A percentile compares a stretch with the other conserved stretches of the same genome.
Evolutionary conservation across 2,113 vertebrate genomes (phyloP).

Genomic region (Hippoglossus stenolepis): DNA sequence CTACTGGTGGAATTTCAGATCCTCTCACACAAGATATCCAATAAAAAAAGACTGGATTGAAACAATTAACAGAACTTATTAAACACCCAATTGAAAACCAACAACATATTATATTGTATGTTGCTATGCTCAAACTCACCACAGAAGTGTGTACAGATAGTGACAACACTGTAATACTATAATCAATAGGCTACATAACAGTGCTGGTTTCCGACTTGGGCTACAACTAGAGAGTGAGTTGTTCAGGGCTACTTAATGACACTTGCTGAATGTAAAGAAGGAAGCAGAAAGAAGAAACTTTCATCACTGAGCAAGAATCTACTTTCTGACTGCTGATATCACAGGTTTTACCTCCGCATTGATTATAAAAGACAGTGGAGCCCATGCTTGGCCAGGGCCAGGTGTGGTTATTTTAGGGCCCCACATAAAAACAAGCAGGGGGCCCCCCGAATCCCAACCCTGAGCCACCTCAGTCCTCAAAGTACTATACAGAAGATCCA

Average conservation of each 20-base stretch:
- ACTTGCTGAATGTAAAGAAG: slow-evolving; percentile 39
- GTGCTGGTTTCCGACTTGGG: slow-evolving; percentile 54
- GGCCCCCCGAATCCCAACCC: neutral
- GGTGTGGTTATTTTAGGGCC: slow-evolving; percentile 2
- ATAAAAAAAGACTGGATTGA: neutral
- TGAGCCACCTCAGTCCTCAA: neutral
- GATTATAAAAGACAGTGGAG: slow-evolving; percentile 6
- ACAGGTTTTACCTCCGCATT: neutral
- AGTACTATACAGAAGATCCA: neutral
- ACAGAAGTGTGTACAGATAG: slow-evolving; percentile 8
- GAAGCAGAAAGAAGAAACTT: slow-evolving; percentile 19
- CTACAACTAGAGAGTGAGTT: slow-evolving; percentile 16
- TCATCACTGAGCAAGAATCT: neutral
- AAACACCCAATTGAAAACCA: slow-evolving; percentile 3
- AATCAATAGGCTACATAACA: slow-evolving; percentile 45
- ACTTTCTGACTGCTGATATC: neutral
- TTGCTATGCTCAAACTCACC: slow-evolving; percentile 4
- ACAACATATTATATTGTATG: neutral
- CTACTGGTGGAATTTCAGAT: slow-evolving; percentile 2
- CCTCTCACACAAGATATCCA: neutral
- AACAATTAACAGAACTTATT: slow-evolving; percentile 19
- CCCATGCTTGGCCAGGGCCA: neutral
- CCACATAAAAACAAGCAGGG: neutral
- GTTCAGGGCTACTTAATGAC: slow-evolving; percentile 53
- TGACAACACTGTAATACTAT: neutral